Base-by-base conservation (phyloP, 2,797 vertebrate genomes). In the Myotis daubentonii region DNA sequence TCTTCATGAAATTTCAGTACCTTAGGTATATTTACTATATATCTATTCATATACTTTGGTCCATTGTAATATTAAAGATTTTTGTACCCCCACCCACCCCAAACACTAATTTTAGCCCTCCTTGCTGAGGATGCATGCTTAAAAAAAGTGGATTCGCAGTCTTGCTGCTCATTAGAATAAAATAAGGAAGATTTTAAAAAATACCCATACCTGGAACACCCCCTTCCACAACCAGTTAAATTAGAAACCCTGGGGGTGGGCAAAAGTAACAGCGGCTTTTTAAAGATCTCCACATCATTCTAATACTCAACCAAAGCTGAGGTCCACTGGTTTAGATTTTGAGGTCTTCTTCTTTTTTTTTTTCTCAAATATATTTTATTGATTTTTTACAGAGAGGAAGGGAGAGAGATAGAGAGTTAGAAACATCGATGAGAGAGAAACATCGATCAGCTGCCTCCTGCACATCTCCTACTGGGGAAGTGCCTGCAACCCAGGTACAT, bases 221-320 rank as follows among this genome's bases (percentile, higher is more conserved):
- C 49, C 41, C 12, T 11, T 8, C 16, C 9, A 76, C n/a, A 74
- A 36, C 8, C 30, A 62, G 17, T 53, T 91, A 87, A 81, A 70
- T 51, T 62, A 72, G 55, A 95, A 89, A 23, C 33, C 49, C 44
- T 28, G n/a, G 19, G 41, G 44, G 38, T 85, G 23, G 23, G 55
- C 51, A 62, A 25, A 62, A 81, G 66, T 53, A 90, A 90, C 13
- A 53, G 0, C 20, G 23, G 49, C 57, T 96, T 90, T 95, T 91
- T 84, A 76, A 91, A 95, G 49, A 89, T 87, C n/a, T 71, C 62
- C 55, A 86, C 65, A 30, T 92, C 65, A 68, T 75, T 87, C 9
- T 23, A 62, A 36, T 55, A 76, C 53, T 5, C 44, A 81, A 38
- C 55, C 53, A 53, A 76, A 76, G 22, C 66, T 70, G 71, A 75